Percentiles rank a stretch among this genome's conserved stretches.
phyloP scores from a whole-genome alignment of 2,888 invertebrate species.

The Parasteatoda lunata region DNA sequence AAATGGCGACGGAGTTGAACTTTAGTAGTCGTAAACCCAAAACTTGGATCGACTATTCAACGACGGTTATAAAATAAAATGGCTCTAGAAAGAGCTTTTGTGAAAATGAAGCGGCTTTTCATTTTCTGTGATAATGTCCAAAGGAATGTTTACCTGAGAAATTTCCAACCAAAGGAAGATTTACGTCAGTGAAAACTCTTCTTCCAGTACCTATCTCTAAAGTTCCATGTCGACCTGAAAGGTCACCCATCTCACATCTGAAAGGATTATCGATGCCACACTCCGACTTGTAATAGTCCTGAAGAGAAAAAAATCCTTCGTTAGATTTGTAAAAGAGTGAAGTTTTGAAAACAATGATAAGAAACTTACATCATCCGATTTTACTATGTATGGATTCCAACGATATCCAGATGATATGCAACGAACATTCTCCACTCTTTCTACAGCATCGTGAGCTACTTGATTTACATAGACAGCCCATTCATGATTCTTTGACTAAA shows the following conservation, averaged over 20 bases:
- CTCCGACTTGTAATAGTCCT: conserved; percentile 90
- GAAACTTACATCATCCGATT: conserved; percentile 67
- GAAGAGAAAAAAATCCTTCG: neutral
- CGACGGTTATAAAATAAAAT: too few species aligned
- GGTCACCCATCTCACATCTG: conserved; percentile 92
- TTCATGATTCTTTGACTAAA: conserved; percentile 85
- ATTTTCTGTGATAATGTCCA: neutral
- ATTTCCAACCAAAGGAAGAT: conserved; percentile 82
- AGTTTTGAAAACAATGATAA: neutral
- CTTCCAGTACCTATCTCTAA: conserved; percentile 86
- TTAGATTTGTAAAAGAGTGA: neutral
- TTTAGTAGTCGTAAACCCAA: too few species aligned
- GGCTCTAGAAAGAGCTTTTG: too few species aligned
- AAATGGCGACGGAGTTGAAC: too few species aligned
- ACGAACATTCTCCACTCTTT: conserved; percentile 84
- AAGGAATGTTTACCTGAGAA: conserved; percentile 74
- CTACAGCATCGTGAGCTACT: conserved; percentile 91
- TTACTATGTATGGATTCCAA: conserved; percentile 70
- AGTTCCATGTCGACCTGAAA: conserved; percentile 87
- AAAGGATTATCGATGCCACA: conserved; percentile 91
- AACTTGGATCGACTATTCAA: too few species aligned
- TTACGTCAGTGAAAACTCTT: conserved; percentile 86
- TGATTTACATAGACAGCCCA: conserved; percentile 95
- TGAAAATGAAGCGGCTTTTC: too few species aligned
- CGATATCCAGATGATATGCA: conserved; percentile 93